Base-by-base conservation (phyloP, 2,797 vertebrate genomes). In the Halcyon smyrnensis region DNA sequence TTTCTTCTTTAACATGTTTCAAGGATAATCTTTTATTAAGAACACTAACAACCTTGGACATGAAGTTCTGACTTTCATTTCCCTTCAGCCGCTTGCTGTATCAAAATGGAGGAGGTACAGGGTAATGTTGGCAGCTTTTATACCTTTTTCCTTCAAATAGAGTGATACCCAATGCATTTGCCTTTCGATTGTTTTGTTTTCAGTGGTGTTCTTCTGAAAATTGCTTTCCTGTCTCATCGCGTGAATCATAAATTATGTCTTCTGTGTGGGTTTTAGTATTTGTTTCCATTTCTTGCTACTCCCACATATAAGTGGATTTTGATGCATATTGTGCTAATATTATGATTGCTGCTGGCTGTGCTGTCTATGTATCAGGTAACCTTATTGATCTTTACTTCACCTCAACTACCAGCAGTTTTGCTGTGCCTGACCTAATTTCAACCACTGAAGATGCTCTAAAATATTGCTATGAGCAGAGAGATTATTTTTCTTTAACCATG, bases 311-410 rank as follows among this genome's bases (percentile, higher is more conserved):
- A 92, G 54, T 0, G 2, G 80, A 87, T 94, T 96, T 95, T 95
- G 91, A 95, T 96, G 81, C 78, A 92, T 87, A 94, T 84, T 93
- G 81, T 90, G 84, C 86, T 94, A 93, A 95, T 95, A 80, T 90
- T 97, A 76, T 90, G 94, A 87, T 89, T 95, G 94, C 93, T 95
- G 80, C 91, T 92, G 81, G 48, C 88, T 83, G 51, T 84, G 86
- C 92, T 91, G 39, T 70, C 86, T 90, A 21, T 70, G 24, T 74
- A 79, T 75, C 86, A 78, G 93, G 84, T 95, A 90, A 94, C 91
- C 90, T 93, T 89, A 94, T 88, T 96, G 95, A 95, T 97, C 91
- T 91, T 68, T 80, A 75, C 86, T 89, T 92, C 93, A 92, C 93
- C 86, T 89, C 84, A 82, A 60, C 86, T 80, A 94, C 78, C 78